These are phyloP conservation scores for Oryctes rhinoceros DNA, from an alignment of 1,140 invertebrate species.

Conservation along the genomic window DNA sequence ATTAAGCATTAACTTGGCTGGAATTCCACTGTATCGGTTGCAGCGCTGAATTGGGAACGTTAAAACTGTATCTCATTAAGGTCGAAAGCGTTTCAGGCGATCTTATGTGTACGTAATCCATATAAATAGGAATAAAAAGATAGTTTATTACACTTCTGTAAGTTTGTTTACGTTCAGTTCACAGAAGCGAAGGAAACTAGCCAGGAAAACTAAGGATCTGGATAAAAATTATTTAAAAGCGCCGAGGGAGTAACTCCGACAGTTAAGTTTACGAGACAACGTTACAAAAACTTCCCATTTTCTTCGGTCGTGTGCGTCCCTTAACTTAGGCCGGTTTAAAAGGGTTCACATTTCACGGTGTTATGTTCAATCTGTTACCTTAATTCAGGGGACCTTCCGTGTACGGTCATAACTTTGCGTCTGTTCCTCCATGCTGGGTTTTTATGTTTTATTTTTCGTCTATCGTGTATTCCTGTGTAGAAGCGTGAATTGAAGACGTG, in stretches of 20 bases:
- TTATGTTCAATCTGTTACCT: conserved; percentile 21
- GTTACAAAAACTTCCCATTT: background rate
- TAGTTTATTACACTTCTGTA: too few relatives aligned
- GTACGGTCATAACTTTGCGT: background rate
- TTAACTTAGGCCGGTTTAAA: conserved; percentile 9
- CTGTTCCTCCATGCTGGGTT: background rate
- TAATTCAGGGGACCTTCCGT: background rate
- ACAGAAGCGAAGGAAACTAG: background rate
- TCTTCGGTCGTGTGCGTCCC: background rate
- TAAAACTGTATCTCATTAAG: background rate
- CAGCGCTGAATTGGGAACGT: background rate
- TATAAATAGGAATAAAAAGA: too few relatives aligned
- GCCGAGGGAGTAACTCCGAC: background rate
- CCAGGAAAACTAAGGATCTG: background rate
- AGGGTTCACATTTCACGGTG: conserved; percentile 8
- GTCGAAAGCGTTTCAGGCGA: background rate
- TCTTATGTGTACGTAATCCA: too few relatives aligned
- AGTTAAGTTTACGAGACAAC: background rate
- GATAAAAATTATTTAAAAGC: background rate
- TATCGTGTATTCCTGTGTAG: background rate
- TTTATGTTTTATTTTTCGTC: background rate
- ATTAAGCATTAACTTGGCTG: background rate
- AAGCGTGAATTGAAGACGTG: background rate
- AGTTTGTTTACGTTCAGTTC: background rate
- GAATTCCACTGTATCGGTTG: background rate